These are phyloP conservation scores for Leptopilina boulardi DNA, from an alignment of 1,140 invertebrate species.

Conservation along the genomic window DNA sequence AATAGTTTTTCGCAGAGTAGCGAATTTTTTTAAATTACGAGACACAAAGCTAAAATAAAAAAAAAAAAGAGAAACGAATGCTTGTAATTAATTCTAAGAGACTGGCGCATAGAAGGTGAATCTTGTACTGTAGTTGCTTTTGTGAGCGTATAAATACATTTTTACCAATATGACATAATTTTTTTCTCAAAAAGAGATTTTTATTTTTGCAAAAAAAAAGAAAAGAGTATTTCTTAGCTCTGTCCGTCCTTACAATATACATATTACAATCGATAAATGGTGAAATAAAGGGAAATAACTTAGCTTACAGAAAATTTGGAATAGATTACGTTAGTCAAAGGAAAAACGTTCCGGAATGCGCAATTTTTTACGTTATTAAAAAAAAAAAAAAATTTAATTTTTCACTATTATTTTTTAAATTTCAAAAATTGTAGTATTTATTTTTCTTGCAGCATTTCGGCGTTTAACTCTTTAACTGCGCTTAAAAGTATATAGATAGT, in stretches of 20 bases:
- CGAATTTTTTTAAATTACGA: conserved; percentile 38
- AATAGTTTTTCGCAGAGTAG: conserved; percentile 42
- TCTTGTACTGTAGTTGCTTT: conserved; percentile 28
- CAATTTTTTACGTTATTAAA: not conserved
- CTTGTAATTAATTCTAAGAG: conserved; percentile 24
- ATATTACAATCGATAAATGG: conserved; percentile 35
- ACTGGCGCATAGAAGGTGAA: conserved; percentile 22
- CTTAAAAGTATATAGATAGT: conserved; percentile 54
- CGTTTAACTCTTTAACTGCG: conserved; percentile 12
- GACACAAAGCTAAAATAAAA: conserved; percentile 48
- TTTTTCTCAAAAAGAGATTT: conserved; percentile 22
- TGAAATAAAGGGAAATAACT: conserved; percentile 59
- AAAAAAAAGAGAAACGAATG: conserved; percentile 38
- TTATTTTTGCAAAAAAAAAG: conserved; percentile 39
- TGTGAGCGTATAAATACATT: conserved; percentile 31
- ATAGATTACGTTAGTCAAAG: conserved; percentile 64
- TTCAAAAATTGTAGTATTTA: not conserved
- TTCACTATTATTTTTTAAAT: too few relatives aligned
- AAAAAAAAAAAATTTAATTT: too few relatives aligned
- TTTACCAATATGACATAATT: conserved; percentile 28
- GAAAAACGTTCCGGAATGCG: conserved; percentile 38
- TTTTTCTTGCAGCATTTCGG: not conserved
- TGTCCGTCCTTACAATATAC: conserved; percentile 55
- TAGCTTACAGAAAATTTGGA: conserved; percentile 68
- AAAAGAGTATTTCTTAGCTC: conserved; percentile 61